phyloP scores from a whole-genome alignment of 2,797 vertebrate species.

The Hozukius guyotensis region DNA sequence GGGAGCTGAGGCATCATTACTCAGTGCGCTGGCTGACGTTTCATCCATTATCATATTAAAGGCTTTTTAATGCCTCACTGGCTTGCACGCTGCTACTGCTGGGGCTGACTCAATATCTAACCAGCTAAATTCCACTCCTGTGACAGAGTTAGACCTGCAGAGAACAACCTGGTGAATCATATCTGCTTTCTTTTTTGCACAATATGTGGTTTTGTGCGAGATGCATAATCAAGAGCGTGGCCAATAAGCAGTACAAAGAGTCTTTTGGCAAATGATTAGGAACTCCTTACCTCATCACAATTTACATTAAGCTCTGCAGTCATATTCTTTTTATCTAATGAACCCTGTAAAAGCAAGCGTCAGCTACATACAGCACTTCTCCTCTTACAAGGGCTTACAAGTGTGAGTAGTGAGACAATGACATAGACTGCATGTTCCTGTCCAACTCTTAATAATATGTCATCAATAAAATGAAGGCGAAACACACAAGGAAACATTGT shows the following conservation, averaged over 20 bases:
- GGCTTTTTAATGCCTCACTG: constrained; percentile 78
- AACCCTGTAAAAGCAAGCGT: constrained; percentile 12
- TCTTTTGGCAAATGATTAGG: constrained; percentile 13
- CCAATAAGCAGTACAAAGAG: constrained; percentile 25
- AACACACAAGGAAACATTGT: not conserved
- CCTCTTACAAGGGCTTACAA: not conserved
- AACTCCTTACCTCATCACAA: constrained; percentile 40
- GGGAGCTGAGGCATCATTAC: constrained; percentile 75
- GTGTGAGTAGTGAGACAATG: not conserved
- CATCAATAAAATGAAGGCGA: not conserved
- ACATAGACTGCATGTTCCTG: not conserved
- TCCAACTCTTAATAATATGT: not conserved
- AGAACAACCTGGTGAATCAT: constrained; percentile 26
- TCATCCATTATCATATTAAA: constrained; percentile 83
- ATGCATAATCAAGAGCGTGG: constrained; percentile 13
- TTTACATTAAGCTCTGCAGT: not conserved
- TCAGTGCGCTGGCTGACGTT: constrained; percentile 63
- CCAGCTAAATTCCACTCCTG: constrained; percentile 41
- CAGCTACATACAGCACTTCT: constrained; percentile 1
- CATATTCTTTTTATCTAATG: constrained; percentile 32
- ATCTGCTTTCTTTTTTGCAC: constrained; percentile 21
- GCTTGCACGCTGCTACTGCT: constrained; percentile 43
- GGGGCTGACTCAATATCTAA: constrained; percentile 52
- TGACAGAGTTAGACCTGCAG: constrained; percentile 45
- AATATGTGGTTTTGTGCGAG: constrained; percentile 8